Evolutionary conservation across 2,113 vertebrate species (phyloP).

Genomic region (Xiphophorus maculatus): DNA sequence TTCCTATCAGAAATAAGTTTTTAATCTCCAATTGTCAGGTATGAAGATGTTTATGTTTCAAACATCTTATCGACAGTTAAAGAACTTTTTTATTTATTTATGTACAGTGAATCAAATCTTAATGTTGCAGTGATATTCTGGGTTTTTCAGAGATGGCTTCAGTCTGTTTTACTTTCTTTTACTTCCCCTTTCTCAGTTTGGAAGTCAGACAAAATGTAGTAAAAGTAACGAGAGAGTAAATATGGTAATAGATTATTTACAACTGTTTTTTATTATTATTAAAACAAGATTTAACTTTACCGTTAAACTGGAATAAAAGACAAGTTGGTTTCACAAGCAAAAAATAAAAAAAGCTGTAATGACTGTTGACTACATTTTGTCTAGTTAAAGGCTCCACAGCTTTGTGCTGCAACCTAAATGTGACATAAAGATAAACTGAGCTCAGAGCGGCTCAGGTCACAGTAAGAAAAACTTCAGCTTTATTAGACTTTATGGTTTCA

Average conservation of each 20-base stretch:
- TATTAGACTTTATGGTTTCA: too few species aligned
- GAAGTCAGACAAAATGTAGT: constrained; percentile 29
- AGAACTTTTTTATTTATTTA: not conserved
- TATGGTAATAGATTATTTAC: too few species aligned
- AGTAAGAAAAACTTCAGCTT: too few species aligned
- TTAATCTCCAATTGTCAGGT: not conserved
- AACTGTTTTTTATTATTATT: not conserved
- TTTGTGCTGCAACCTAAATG: not conserved
- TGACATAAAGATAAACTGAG: not conserved
- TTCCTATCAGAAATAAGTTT: not conserved
- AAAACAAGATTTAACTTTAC: not conserved
- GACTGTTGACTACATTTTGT: not conserved
- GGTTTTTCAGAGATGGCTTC: constrained; percentile 27
- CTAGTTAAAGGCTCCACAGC: not conserved
- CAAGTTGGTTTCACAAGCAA: not conserved
- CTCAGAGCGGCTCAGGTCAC: not conserved
- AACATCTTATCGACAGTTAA: not conserved
- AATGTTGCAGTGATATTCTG: constrained; percentile 6
- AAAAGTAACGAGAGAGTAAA: not conserved
- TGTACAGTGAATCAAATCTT: too few species aligned
- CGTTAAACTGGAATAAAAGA: not conserved
- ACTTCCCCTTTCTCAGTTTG: not conserved
- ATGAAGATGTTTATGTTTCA: not conserved
- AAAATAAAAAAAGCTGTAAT: too few species aligned
- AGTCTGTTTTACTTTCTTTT: not conserved